Evolutionary conservation across 2,113 vertebrate species (phyloP).

Genomic region (Corythornis madagascariensis): DNA sequence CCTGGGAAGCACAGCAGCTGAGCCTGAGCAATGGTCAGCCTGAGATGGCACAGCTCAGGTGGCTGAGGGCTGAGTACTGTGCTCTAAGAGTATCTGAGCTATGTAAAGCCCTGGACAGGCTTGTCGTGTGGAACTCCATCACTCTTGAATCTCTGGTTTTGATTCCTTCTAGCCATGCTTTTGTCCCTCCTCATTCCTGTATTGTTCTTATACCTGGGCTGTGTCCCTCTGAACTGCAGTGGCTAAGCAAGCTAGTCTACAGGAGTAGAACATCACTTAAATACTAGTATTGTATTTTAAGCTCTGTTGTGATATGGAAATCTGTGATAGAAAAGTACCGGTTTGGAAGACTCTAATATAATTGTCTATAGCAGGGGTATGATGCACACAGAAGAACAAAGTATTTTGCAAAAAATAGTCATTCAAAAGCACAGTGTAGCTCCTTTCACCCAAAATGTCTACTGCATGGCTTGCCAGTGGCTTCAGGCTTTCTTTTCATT

Average conservation of each 20-base stretch:
- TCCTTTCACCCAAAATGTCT: constrained; percentile 26
- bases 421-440: constrained; percentile 21
- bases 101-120: not conserved
- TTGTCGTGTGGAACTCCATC: not conserved
- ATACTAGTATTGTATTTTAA: not conserved
- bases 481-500: constrained; percentile 47
- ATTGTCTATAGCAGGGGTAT: not conserved
- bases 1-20: not conserved
- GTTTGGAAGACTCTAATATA: not conserved
- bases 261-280: not conserved
- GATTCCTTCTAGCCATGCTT: not conserved
- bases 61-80: not conserved
- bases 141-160: not conserved
- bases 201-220: not conserved
- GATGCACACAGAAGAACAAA: not conserved
- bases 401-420: not conserved
- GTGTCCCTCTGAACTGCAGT: not conserved
- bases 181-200: not conserved
- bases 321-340: not conserved
- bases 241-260: not conserved
- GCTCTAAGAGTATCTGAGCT: not conserved
- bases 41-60: not conserved
- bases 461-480: constrained; percentile 29
- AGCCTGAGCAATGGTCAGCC: not conserved
- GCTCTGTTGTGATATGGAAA: not conserved